Evolutionary conservation across 2,888 invertebrate species (phyloP).

Genomic region (Drosophila buzzatii): DNA sequence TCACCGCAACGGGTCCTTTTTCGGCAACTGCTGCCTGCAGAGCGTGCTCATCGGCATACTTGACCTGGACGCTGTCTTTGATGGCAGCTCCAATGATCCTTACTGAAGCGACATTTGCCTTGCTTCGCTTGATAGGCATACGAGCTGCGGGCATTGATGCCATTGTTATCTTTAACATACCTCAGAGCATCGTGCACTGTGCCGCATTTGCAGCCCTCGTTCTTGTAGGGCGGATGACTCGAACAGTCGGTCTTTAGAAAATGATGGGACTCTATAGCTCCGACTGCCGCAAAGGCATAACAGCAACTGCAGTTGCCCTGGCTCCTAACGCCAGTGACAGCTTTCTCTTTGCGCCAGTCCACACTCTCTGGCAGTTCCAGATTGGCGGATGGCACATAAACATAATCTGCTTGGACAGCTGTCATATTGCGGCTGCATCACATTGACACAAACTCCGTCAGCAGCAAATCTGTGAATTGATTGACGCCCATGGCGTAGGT

Average conservation of each 20-base stretch:
- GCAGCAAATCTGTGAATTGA: constrained; percentile 33
- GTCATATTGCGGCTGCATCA: constrained; percentile 4
- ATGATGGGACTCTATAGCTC: constrained; percentile 95
- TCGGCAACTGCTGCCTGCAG: constrained; percentile 90
- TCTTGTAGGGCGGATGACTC: constrained; percentile 92
- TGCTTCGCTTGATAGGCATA: constrained; percentile 95
- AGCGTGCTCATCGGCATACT: constrained; percentile 87
- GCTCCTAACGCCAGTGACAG: constrained; percentile 22
- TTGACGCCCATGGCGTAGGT: constrained; percentile 40
- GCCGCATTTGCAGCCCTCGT: constrained; percentile 97
- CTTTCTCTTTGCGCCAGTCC: constrained; percentile 30
- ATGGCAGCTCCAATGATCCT: constrained; percentile 88
- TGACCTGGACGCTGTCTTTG: constrained; percentile 94
- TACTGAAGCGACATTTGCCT: constrained; percentile 92
- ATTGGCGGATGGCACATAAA: constrained; percentile 7
- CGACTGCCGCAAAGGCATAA: constrained; percentile 97
- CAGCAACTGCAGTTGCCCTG: constrained; percentile 92
- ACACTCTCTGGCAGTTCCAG: constrained; percentile 20
- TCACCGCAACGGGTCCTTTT: constrained; percentile 95
- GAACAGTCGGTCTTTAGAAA: constrained; percentile 96
- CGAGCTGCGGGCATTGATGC: constrained; percentile 12
- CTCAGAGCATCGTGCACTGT: constrained; percentile 95
- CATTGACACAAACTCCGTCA: constrained; percentile 8
- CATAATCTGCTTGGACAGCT: background rate
- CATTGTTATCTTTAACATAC: constrained; percentile 93